These are phyloP conservation scores for Sebastes wilsoni DNA, from an alignment of 2,797 vertebrate species.

Conservation along the genomic window DNA sequence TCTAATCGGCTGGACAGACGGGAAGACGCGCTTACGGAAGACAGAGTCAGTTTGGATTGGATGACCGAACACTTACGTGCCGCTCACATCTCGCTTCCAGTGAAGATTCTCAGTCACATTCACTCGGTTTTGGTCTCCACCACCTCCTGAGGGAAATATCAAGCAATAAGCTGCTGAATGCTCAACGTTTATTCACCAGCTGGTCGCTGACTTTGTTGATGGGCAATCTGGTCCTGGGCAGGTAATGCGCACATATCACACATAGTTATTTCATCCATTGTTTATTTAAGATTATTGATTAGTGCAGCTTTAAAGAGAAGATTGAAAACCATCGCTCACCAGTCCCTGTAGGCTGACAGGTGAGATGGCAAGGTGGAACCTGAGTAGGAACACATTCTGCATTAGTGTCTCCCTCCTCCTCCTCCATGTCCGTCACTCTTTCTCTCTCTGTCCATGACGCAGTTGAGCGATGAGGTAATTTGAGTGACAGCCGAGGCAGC, in stretches of 20 bases:
- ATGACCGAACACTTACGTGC: too few species aligned
- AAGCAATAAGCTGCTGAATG: not conserved
- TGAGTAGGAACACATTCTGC: not conserved
- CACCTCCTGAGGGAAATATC: not conserved
- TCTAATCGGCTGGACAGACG: too few species aligned
- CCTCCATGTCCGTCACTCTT: not conserved
- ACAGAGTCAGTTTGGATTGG: rapidly evolving
- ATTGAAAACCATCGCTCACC: not conserved
- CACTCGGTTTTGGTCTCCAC: not conserved
- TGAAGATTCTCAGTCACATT: too few species aligned
- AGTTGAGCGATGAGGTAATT: constrained; percentile 39
- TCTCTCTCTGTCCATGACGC: not conserved
- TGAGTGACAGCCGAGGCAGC: constrained; percentile 41
- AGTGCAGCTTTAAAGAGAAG: not conserved
- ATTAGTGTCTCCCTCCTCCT: not conserved
- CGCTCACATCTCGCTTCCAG: too few species aligned
- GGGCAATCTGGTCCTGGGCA: not conserved
- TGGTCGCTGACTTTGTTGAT: not conserved
- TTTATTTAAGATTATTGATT: not conserved
- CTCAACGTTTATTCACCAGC: not conserved
- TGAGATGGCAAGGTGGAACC: not conserved
- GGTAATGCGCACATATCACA: not conserved
- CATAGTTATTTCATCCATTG: not conserved
- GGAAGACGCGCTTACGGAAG: too few species aligned
- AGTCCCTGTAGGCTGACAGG: not conserved